Base-by-base conservation (phyloP, 1,140 invertebrate species). In the Thaumetopoea pityocampa region DNA sequence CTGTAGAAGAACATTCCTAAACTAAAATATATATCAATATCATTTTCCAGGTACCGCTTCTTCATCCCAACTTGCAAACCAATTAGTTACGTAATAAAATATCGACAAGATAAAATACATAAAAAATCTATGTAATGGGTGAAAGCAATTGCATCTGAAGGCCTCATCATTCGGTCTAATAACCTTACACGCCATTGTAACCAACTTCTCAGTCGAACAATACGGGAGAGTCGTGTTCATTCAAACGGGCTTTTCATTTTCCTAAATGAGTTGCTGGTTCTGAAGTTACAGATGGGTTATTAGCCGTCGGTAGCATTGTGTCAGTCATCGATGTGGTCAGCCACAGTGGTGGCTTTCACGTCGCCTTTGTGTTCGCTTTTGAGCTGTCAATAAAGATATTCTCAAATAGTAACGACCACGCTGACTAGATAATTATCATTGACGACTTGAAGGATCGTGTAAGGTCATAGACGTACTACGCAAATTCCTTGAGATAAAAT, bases 151-250 rank as follows among this genome's bases (percentile, higher is more conserved):
- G 61, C 57, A 65, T 50, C 53, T 57, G 55, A 63, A 68, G 61
- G 52, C 61, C 56, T 67, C 73, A 74, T 74, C 67, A 70, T 70
- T 44, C 71, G 69, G 67, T 76, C 71, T 74, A 66, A 74, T 76
- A 78, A 81, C 56, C 70, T 71, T 66, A 57, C 52, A 57, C 20
- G 36, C 58, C 55, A 69, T 70, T 70, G 68, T 74, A 50, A 53
- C 53, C 55, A 53, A 52, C 57, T 40, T 62, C 40, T 56, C 46
- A 44, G 51, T 64, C 36, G 57, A 57, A 67, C 67, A 64, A 72
- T 69, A 61, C 68, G 59, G 61, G 54, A 60, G 59, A 68, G 50
- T 59, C 29, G 51, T 59, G 50, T 51, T 62, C 58, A 57, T 67
- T 55, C 46, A 65, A 69, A 69, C 48, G 43, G 54, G 46, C 54